Evolutionary conservation across 2,113 vertebrate species (phyloP).

Genomic region (Podilymbus podiceps): DNA sequence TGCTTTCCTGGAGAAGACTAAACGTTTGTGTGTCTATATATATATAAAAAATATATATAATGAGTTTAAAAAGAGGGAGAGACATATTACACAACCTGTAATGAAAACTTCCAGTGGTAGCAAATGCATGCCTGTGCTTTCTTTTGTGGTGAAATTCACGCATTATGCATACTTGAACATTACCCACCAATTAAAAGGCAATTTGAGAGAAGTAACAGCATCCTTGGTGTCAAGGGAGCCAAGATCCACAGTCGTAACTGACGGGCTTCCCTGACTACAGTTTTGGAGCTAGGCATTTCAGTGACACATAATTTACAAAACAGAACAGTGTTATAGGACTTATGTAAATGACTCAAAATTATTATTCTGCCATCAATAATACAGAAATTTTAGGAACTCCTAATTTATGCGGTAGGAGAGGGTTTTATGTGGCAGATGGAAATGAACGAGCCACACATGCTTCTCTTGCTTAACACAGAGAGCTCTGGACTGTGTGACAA

Average conservation of each 20-base stretch:
- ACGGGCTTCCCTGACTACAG: neutral
- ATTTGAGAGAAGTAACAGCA: neutral
- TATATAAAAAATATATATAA: neutral
- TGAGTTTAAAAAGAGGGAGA: neutral
- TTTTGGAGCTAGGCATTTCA: neutral
- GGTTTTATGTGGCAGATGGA: neutral
- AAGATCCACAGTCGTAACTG: neutral
- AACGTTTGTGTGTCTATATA: no score
- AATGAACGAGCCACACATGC: neutral
- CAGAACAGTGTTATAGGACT: neutral
- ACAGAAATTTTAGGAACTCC: neutral
- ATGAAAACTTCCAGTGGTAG: neutral
- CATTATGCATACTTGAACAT: neutral
- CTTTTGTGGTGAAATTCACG: neutral
- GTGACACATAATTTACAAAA: neutral
- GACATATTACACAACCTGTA: neutral
- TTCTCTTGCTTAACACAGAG: neutral
- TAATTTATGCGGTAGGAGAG: neutral
- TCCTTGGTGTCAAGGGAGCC: neutral
- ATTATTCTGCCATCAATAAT: neutral
- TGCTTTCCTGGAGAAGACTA: neutral
- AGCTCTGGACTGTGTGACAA: neutral
- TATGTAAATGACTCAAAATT: neutral
- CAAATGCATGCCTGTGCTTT: neutral
- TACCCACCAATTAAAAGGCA: neutral